phyloP scores from a whole-genome alignment of 2,888 invertebrate genomes.

The Campaea margaritaria region DNA sequence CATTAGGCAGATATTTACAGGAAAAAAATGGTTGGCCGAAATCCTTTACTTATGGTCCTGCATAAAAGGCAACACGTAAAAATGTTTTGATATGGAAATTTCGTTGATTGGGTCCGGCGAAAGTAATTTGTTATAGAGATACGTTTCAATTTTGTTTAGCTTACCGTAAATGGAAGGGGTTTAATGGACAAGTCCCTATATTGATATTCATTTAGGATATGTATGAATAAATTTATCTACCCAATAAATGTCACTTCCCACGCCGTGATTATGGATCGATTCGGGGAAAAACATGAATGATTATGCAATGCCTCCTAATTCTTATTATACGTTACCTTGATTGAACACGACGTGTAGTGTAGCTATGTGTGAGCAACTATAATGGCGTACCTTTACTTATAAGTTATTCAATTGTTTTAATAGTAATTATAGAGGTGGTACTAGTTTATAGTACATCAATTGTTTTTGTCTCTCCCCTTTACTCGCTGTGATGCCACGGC shows the following conservation, averaged over 20 bases:
- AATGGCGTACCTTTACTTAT: no score
- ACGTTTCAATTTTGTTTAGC: constrained; percentile 39
- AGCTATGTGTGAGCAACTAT: no score
- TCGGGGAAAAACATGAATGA: not conserved
- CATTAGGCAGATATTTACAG: no score
- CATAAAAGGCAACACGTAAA: constrained; percentile 30
- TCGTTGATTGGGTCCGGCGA: constrained; percentile 28
- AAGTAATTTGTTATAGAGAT: constrained; percentile 36
- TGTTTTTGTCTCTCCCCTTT: no score
- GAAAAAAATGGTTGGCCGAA: constrained; percentile 3
- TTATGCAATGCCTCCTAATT: no score
- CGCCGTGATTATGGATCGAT: not conserved
- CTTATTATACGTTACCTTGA: no score
- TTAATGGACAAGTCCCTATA: constrained; percentile 25
- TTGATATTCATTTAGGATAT: constrained; percentile 24
- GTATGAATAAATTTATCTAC: constrained; percentile 20
- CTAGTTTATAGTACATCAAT: no score
- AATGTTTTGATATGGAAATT: constrained; percentile 39
- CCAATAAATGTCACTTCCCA: constrained; percentile 10
- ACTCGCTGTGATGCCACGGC: no score
- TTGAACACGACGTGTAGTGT: no score
- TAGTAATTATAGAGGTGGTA: no score
- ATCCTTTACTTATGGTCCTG: constrained; percentile 14
- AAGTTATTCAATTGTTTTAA: no score
- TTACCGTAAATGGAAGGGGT: constrained; percentile 31